Evolutionary conservation across 2,113 vertebrate genomes (phyloP).

Genomic region (Macquaria ambigua): DNA sequence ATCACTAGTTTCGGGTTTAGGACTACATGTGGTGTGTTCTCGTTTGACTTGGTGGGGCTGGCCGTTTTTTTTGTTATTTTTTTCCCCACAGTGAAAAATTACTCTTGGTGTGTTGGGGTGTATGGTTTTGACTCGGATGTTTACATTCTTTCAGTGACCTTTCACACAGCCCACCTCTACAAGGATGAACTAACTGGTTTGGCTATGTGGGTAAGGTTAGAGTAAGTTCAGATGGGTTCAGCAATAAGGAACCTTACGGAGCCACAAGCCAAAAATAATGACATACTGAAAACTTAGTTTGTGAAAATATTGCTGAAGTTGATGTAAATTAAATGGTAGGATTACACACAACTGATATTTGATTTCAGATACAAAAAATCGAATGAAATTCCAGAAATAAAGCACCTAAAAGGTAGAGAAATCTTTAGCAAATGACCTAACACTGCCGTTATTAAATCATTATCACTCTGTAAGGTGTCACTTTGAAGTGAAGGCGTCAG

Average conservation of each 20-base stretch:
- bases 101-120: constrained; percentile 3
- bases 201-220: background rate
- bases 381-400: constrained; percentile 7
- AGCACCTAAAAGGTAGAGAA: background rate
- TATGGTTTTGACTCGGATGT: constrained; percentile 32
- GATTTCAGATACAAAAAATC: background rate
- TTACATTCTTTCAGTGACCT: constrained; percentile 70
- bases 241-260: background rate
- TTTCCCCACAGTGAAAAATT: constrained; percentile 27
- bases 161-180: constrained; percentile 24
- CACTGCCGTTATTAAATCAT: background rate
- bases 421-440: background rate
- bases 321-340: background rate
- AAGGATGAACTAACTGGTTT: constrained; percentile 27
- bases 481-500: constrained; percentile 13
- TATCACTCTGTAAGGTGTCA: background rate
- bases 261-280: background rate
- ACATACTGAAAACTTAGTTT: background rate
- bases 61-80: background rate
- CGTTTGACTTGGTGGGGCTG: background rate
- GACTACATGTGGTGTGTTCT: too few relatives aligned
- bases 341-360: background rate
- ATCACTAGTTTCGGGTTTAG: background rate
- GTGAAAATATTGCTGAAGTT: background rate
- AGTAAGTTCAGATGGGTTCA: background rate